These are phyloP conservation scores for Fopius arisanus DNA, from an alignment of 1,140 invertebrate genomes.

Conservation along the genomic window DNA sequence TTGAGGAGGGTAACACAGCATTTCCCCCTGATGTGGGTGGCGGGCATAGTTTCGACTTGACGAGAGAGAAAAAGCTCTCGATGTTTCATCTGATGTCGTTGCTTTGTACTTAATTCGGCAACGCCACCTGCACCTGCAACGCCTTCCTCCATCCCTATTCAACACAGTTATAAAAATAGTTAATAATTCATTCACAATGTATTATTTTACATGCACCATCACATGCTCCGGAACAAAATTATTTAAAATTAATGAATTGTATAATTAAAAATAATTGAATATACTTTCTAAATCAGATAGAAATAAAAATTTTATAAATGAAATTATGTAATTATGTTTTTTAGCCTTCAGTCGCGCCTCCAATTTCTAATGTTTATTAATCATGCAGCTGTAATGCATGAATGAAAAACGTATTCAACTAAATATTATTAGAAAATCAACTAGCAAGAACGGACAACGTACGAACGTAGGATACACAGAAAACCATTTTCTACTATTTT, in stretches of 20 bases:
- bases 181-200: constrained; percentile 16
- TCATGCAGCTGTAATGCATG: constrained; percentile 23
- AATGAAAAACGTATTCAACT: background rate
- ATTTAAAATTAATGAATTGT: background rate
- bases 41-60: constrained; percentile 97
- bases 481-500: background rate
- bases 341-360: background rate
- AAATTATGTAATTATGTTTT: background rate
- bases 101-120: constrained; percentile 71
- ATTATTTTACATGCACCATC: constrained; percentile 2
- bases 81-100: constrained; percentile 95
- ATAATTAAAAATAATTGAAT: background rate
- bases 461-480: background rate
- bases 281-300: background rate
- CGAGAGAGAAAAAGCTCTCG: constrained; percentile 97
- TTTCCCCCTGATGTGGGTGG: constrained; percentile 98
- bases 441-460: constrained; percentile 54
- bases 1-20: constrained; percentile 98
- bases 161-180: constrained; percentile 35
- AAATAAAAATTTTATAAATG: background rate
- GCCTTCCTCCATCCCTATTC: constrained; percentile 65
- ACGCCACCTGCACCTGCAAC: constrained; percentile 65
- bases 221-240: constrained; percentile 13
- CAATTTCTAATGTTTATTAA: constrained; percentile 33
- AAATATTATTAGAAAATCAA: constrained; percentile 46